Conservation (phyloP, 1,140 invertebrate genomes). For the Nymphalis io region DNA sequence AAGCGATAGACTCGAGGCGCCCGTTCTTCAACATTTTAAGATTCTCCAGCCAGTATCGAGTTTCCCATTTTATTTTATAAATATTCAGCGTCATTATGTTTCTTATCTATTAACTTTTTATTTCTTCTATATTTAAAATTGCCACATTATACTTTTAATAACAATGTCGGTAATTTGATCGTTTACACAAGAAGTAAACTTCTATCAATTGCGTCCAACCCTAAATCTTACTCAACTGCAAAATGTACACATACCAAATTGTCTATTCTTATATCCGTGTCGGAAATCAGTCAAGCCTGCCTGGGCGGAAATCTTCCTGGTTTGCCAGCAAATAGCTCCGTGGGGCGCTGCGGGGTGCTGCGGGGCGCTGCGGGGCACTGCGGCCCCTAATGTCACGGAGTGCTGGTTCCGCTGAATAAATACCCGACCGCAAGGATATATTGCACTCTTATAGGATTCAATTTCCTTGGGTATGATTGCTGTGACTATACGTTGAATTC, state of each 20-base stretch:
- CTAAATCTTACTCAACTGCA: background rate
- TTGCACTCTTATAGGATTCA: conserved; percentile 52
- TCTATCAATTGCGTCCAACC: background rate
- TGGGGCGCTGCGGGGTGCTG: conserved; percentile 56
- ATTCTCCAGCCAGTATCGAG: conserved; percentile 26
- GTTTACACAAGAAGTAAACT: background rate
- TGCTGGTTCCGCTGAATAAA: conserved; percentile 41
- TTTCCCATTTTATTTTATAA: conserved; percentile 33
- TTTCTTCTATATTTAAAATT: background rate
- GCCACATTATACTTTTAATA: conserved; percentile 1
- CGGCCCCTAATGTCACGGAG: conserved; percentile 43
- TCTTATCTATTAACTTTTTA: conserved; percentile 12
- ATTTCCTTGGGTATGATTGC: conserved; percentile 43
- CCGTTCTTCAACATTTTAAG: conserved; percentile 33
- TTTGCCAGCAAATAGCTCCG: conserved; percentile 64
- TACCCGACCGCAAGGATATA: conserved; percentile 48
- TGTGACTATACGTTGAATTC: background rate
- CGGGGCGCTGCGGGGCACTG: conserved; percentile 44
- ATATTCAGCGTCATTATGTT: conserved; percentile 24
- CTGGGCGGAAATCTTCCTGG: conserved; percentile 58
- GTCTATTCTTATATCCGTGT: conserved; percentile 36
- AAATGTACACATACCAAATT: conserved; percentile 14
- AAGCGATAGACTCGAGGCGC: conserved; percentile 25
- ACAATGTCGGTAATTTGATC: too few relatives aligned
- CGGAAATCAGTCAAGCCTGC: conserved; percentile 43